phyloP scores from a whole-genome alignment of 1,140 invertebrate species.

The Chrysoperla carnea region DNA sequence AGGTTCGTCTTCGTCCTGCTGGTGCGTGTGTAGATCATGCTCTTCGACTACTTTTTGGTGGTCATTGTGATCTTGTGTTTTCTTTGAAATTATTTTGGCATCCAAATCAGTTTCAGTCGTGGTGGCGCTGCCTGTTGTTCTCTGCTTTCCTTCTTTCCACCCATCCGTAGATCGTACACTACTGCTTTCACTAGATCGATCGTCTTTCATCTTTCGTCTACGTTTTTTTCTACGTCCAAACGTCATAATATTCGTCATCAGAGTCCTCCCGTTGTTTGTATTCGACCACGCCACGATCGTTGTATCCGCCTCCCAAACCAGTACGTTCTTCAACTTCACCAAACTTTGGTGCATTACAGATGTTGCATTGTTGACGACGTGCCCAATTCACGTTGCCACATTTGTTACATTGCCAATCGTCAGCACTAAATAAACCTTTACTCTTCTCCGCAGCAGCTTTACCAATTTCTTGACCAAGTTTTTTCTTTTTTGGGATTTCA shows the following conservation, averaged over 20 bases:
- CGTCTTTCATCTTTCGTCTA: constrained; percentile 20
- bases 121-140: constrained; percentile 8
- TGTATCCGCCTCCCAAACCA: constrained; percentile 78
- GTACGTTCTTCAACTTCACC: constrained; percentile 70
- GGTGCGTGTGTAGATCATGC: no score
- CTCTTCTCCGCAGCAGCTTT: constrained; percentile 97
- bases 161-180: no score
- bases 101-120: no score
- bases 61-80: constrained; percentile 19
- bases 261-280: constrained; percentile 75
- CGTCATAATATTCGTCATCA: constrained; percentile 88
- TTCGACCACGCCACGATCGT: constrained; percentile 84
- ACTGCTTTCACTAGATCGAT: constrained; percentile 3
- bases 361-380: constrained; percentile 86
- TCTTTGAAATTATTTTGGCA: constrained; percentile 22
- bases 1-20: no score
- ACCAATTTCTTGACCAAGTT: constrained; percentile 91
- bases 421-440: constrained; percentile 92
- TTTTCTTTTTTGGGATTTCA: constrained; percentile 52
- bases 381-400: constrained; percentile 99
- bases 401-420: constrained; percentile 99
- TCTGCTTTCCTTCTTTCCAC: not conserved
- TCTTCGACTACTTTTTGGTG: constrained; percentile 15
- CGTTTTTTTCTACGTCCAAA: constrained; percentile 79
- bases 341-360: constrained; percentile 97